phyloP scores from a whole-genome alignment of 1,140 invertebrate species.

The Sitophilus oryzae region DNA sequence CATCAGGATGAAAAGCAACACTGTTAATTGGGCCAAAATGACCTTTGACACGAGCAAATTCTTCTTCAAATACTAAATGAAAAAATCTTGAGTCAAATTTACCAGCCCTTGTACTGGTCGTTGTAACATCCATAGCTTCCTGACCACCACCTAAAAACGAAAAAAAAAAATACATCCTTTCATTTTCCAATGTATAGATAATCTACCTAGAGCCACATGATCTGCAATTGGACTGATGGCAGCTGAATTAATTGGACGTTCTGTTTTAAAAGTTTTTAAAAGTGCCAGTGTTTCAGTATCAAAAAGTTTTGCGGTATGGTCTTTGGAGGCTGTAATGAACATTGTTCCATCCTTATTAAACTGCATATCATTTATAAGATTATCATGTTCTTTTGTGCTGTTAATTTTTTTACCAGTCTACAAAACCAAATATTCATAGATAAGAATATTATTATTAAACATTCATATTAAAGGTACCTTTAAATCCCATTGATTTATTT shows the following conservation, averaged over 20 bases:
- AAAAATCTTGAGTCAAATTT: slow-evolving; percentile 99
- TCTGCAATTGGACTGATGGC: slow-evolving; percentile 90
- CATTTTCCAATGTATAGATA: not conserved
- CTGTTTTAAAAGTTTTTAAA: slow-evolving; percentile 93
- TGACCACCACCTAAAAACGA: slow-evolving; percentile 79
- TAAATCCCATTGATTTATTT: slow-evolving; percentile 86
- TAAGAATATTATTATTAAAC: not conserved
- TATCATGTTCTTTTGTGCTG: slow-evolving; percentile 72
- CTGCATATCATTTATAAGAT: slow-evolving; percentile 94
- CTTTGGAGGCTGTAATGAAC: slow-evolving; percentile 95
- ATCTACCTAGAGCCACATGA: slow-evolving; percentile 73
- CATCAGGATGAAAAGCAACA: slow-evolving; percentile 96
- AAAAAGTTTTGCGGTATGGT: slow-evolving; percentile 90
- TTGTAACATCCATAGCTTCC: slow-evolving; percentile 98
- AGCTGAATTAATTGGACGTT: slow-evolving; percentile 93
- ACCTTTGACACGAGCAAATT: slow-evolving; percentile 96
- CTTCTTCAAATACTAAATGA: slow-evolving; percentile 98
- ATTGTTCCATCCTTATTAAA: slow-evolving; percentile 87
- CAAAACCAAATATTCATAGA: slow-evolving; percentile 32
- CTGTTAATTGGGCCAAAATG: slow-evolving; percentile 99
- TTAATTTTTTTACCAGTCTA: slow-evolving; percentile 76
- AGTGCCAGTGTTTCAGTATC: slow-evolving; percentile 78
- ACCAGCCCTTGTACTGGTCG: slow-evolving; percentile 88
- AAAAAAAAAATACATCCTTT: too few relatives aligned
- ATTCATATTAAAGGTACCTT: slow-evolving; percentile 50